Percentiles rank a stretch among this genome's conserved stretches.
Conservation (phyloP, 1,140 invertebrate genomes). For the Piezodorus guildinii region DNA sequence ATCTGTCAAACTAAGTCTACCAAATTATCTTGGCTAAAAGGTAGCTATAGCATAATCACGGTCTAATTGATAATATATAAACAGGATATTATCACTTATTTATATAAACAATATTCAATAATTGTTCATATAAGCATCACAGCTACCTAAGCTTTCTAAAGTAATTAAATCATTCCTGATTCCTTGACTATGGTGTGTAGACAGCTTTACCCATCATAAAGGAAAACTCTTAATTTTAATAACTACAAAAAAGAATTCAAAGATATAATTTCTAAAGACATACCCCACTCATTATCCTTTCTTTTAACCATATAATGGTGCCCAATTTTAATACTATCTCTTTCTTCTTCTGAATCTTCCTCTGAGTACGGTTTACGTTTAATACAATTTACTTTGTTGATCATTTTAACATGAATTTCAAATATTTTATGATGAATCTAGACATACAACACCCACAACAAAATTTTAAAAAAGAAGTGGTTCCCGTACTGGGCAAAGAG, state of each 20-base stretch:
- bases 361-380: neutral
- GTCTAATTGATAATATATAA: neutral
- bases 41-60: too few species aligned
- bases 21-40: too few species aligned
- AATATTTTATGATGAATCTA: too few species aligned
- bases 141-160: too few species aligned
- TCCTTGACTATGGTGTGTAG: slow-evolving; percentile 89
- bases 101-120: too few species aligned
- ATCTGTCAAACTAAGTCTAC: too few species aligned
- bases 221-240: too few species aligned
- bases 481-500: too few species aligned
- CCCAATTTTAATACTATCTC: neutral
- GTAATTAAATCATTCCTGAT: slow-evolving; percentile 56
- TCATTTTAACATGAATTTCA: neutral
- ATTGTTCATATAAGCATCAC: too few species aligned
- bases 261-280: neutral
- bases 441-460: too few species aligned
- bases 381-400: neutral
- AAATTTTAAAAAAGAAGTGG: too few species aligned
- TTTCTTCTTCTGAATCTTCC: neutral
- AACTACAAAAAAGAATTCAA: neutral
- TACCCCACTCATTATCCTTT: neutral
- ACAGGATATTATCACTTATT: slow-evolving; percentile 33
- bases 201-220: slow-evolving; percentile 93
- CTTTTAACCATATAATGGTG: neutral